These are phyloP conservation scores for Catostomus latipinnis DNA, from an alignment of 2,797 vertebrate species.

Conservation along the genomic window DNA sequence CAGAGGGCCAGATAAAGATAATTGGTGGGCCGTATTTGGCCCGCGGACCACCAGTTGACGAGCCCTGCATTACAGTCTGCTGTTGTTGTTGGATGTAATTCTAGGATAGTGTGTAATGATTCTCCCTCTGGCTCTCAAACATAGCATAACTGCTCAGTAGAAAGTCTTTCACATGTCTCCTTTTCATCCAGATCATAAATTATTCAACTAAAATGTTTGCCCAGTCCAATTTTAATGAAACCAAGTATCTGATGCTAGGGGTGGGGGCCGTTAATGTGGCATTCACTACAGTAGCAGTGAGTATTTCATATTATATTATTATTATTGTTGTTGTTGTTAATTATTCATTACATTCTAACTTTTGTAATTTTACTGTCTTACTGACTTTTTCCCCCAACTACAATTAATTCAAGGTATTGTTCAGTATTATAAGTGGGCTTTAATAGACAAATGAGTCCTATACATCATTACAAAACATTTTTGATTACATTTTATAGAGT, in stretches of 20 bases:
- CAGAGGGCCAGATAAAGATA: too few species aligned
- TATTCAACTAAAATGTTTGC: conserved; percentile 76
- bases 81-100: conserved; percentile 16
- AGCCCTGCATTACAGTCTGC: too few species aligned
- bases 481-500: background rate
- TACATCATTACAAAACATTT: background rate
- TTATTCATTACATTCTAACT: too few species aligned
- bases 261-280: conserved; percentile 72
- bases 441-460: background rate
- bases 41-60: too few species aligned
- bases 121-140: background rate
- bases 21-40: too few species aligned
- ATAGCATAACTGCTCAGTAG: background rate
- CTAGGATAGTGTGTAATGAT: conserved; percentile 48
- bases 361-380: too few species aligned
- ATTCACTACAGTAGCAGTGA: conserved; percentile 76
- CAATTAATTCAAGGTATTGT: too few species aligned
- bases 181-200: conserved; percentile 75
- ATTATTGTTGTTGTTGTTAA: too few species aligned
- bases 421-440: background rate
- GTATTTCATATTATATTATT: conserved; percentile 43
- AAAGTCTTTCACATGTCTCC: background rate
- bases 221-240: conserved; percentile 69
- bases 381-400: too few species aligned
- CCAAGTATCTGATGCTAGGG: conserved; percentile 74